phyloP scores from a whole-genome alignment of 2,113 vertebrate genomes.

The Tichodroma muraria region DNA sequence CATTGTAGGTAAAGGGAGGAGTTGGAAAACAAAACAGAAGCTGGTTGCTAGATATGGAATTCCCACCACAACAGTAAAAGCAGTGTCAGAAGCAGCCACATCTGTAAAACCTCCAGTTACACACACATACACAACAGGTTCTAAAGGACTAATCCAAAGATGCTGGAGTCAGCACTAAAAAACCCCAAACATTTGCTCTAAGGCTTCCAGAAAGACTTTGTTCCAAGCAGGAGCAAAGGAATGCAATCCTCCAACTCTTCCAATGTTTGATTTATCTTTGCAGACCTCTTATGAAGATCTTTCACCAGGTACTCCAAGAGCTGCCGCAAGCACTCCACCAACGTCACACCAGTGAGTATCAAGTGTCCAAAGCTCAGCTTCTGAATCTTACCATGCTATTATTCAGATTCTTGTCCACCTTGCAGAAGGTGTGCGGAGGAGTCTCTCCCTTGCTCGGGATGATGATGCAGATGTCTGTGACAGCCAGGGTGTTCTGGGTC shows the following conservation, averaged over 20 bases:
- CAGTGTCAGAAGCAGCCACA: background rate
- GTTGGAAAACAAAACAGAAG: background rate
- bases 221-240: background rate
- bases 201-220: background rate
- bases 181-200: background rate
- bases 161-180: background rate
- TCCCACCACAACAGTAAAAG: background rate
- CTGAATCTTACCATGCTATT: constrained; percentile 89
- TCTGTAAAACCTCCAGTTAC: background rate
- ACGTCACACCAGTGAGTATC: rapidly evolving
- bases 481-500: constrained; percentile 87
- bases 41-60: background rate
- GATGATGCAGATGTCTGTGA: constrained; percentile 96
- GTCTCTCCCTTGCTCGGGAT: constrained; percentile 93
- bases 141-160: background rate
- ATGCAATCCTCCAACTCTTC: background rate
- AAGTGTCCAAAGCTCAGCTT: background rate
- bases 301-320: background rate
- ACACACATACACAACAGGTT: background rate
- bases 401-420: constrained; percentile 96
- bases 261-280: background rate
- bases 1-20: background rate
- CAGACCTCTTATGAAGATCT: background rate
- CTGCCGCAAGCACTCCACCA: background rate
- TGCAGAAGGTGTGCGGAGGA: constrained; percentile 97